Conservation (phyloP, 2,113 vertebrate species). For the Pituophis catenifer region DNA sequence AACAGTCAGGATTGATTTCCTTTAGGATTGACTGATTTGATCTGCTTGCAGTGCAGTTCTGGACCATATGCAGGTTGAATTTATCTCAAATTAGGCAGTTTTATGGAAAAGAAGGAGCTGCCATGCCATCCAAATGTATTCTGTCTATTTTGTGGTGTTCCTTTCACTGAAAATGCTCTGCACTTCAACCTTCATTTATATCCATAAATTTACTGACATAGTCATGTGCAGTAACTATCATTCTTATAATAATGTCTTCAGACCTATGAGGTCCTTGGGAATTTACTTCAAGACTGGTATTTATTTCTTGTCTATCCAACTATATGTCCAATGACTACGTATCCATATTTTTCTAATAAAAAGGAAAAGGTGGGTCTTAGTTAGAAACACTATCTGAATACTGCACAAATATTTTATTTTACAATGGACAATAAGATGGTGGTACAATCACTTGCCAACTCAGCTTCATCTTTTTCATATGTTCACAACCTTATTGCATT, state of each 20-base stretch:
- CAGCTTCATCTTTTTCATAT: neutral
- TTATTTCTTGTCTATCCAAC: neutral
- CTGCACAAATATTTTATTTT: neutral
- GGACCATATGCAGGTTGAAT: neutral
- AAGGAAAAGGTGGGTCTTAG: neutral
- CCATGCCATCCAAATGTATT: neutral
- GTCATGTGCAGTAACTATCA: neutral
- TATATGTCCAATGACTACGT: neutral
- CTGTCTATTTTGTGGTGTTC: neutral
- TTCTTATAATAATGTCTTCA: neutral
- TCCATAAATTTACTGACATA: neutral
- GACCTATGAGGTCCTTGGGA: neutral
- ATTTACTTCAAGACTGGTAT: neutral
- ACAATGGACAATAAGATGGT: neutral
- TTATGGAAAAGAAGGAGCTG: neutral
- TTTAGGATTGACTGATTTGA: neutral
- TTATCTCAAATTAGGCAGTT: neutral
- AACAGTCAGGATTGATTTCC: neutral
- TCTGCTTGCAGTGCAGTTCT: neutral
- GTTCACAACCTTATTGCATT: neutral
- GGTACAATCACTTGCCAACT: neutral
- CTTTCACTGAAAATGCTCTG: neutral
- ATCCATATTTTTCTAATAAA: neutral
- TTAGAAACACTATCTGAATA: neutral
- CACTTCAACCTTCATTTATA: neutral